These are phyloP conservation scores for Hydrolagus affinis DNA, from an alignment of 2,113 vertebrate genomes.

Conservation along the genomic window DNA sequence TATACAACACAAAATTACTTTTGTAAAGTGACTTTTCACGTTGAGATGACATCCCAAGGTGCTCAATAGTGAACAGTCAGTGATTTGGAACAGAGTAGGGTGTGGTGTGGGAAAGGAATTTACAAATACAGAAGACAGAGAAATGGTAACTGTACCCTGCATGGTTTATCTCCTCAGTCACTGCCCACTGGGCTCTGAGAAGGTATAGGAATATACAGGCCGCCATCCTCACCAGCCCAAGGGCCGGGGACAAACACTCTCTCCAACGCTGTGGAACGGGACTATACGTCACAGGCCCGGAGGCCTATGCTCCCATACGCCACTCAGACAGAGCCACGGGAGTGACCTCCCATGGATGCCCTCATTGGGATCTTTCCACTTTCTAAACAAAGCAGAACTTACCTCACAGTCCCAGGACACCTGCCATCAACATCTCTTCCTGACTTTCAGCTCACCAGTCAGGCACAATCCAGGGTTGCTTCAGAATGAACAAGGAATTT, in stretches of 20 bases:
- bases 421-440: not conserved
- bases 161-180: slow-evolving; percentile 68
- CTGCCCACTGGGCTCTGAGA: slow-evolving; percentile 55
- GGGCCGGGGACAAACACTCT: slow-evolving; percentile 49
- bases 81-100: too few relatives aligned
- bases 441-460: not conserved
- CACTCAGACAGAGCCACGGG: slow-evolving; percentile 66
- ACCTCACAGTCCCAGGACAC: not conserved
- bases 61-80: too few relatives aligned
- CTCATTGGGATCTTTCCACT: slow-evolving; percentile 41
- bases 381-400: not conserved
- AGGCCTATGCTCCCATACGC: slow-evolving; percentile 59
- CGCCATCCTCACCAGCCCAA: slow-evolving; percentile 50
- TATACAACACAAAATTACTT: too few relatives aligned
- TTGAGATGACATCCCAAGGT: too few relatives aligned
- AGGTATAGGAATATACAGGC: slow-evolving; percentile 70
- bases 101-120: too few relatives aligned
- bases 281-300: slow-evolving; percentile 51
- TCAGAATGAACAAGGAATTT: not conserved
- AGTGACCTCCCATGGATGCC: slow-evolving; percentile 55
- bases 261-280: slow-evolving; percentile 63
- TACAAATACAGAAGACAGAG: too few relatives aligned
- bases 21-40: too few relatives aligned
- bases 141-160: slow-evolving; percentile 50
- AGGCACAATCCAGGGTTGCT: not conserved